A percentile compares a stretch with the other conserved stretches of the same genome.
Conservation (phyloP, 2,888 invertebrate genomes). For the Acrobasis repandana region DNA sequence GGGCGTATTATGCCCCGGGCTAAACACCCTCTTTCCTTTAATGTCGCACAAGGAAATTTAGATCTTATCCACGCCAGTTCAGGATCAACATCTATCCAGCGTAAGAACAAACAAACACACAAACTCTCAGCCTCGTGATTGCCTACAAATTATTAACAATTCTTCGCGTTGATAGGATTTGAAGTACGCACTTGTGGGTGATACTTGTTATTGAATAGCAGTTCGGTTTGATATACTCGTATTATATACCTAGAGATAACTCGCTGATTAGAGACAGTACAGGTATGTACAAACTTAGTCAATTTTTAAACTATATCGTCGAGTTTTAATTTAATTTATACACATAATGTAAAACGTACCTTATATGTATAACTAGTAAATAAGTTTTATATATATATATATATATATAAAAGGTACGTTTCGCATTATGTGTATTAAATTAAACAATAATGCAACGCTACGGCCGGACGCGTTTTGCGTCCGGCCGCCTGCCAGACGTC, state of each 20-base stretch:
- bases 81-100: constrained; percentile 28
- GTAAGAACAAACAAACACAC: constrained; percentile 30
- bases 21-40: constrained; percentile 24
- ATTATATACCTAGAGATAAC: not conserved
- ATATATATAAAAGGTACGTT: not conserved
- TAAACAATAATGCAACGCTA: too few species aligned
- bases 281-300: too few species aligned
- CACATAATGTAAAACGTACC: too few species aligned
- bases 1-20: constrained; percentile 21
- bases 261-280: too few species aligned
- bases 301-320: too few species aligned
- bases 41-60: constrained; percentile 31
- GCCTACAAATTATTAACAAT: constrained; percentile 33
- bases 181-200: constrained; percentile 2
- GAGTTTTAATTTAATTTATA: too few species aligned
- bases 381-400: too few species aligned
- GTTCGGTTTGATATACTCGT: not conserved
- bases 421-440: too few species aligned
- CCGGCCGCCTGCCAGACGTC: too few species aligned
- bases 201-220: constrained; percentile 4
- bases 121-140: constrained; percentile 28
- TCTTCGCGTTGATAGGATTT: constrained; percentile 16
- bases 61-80: constrained; percentile 30
- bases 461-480: too few species aligned
- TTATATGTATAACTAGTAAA: not conserved